Conservation (phyloP, 2,797 vertebrate species). For the Acrossocheilus wenchowensis region DNA sequence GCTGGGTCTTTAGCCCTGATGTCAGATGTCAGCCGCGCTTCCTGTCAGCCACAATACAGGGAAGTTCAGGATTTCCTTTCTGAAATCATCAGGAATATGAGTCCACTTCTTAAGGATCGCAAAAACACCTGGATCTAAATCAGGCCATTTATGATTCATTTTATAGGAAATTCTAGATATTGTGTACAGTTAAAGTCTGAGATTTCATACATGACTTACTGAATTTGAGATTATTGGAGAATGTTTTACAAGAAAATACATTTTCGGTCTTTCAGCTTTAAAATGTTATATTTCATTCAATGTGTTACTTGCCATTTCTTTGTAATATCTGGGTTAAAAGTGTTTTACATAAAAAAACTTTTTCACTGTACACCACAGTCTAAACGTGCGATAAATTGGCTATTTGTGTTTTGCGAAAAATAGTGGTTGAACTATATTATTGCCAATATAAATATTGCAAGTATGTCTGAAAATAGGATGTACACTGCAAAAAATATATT, state of each 20-base stretch:
- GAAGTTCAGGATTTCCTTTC: slow-evolving; percentile 47
- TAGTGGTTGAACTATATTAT: background rate
- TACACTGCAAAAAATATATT: no score
- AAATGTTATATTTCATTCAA: background rate
- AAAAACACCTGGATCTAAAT: slow-evolving; percentile 8
- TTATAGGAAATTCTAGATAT: background rate
- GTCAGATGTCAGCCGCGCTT: background rate
- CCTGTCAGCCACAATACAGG: slow-evolving; percentile 42
- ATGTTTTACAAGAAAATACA: background rate
- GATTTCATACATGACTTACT: background rate
- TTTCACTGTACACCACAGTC: background rate
- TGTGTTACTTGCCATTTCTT: background rate
- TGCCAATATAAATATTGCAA: background rate
- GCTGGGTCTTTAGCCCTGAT: background rate
- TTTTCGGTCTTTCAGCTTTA: background rate
- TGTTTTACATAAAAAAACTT: no score
- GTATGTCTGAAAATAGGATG: no score
- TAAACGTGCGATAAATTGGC: background rate
- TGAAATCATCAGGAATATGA: slow-evolving; percentile 1
- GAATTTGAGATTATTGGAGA: background rate
- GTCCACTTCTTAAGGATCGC: background rate
- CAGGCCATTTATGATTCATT: background rate
- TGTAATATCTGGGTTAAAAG: background rate
- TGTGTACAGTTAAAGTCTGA: background rate
- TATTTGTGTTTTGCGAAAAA: background rate